Evolutionary conservation across 2,888 invertebrate genomes (phyloP).

Genomic region (Rhopalosiphum nymphaeae): DNA sequence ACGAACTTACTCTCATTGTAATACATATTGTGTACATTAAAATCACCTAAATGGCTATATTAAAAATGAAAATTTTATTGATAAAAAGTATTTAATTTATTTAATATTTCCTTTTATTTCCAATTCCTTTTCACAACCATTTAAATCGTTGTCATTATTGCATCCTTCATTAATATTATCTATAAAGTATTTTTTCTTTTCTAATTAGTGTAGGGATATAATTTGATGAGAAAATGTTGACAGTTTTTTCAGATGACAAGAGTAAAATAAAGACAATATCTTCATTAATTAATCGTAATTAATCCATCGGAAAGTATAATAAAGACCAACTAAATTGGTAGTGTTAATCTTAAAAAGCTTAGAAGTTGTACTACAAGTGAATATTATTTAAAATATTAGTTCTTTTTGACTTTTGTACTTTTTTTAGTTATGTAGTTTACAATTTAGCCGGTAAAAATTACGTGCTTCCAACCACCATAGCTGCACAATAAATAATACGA

Average conservation of each 20-base stretch:
- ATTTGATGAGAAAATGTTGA: background rate
- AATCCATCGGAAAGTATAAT: background rate
- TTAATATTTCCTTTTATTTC: background rate
- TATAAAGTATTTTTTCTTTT: background rate
- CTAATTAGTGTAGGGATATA: background rate
- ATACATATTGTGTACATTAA: background rate
- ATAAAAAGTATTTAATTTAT: background rate
- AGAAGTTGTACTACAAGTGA: background rate
- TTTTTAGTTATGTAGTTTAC: background rate
- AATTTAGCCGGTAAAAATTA: too few species aligned
- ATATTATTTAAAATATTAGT: background rate
- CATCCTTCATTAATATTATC: background rate
- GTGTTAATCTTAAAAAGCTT: background rate
- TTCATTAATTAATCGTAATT: background rate
- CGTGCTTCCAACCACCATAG: background rate
- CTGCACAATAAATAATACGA: background rate
- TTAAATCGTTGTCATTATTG: background rate
- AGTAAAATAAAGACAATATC: background rate
- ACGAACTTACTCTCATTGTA: background rate
- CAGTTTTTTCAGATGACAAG: background rate
- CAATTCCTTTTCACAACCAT: background rate
- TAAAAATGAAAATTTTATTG: background rate
- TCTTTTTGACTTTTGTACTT: background rate
- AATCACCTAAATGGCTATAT: background rate
- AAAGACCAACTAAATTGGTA: background rate